Evolutionary conservation across 2,797 vertebrate species (phyloP).

Genomic region (Phoeniculus purpureus): DNA sequence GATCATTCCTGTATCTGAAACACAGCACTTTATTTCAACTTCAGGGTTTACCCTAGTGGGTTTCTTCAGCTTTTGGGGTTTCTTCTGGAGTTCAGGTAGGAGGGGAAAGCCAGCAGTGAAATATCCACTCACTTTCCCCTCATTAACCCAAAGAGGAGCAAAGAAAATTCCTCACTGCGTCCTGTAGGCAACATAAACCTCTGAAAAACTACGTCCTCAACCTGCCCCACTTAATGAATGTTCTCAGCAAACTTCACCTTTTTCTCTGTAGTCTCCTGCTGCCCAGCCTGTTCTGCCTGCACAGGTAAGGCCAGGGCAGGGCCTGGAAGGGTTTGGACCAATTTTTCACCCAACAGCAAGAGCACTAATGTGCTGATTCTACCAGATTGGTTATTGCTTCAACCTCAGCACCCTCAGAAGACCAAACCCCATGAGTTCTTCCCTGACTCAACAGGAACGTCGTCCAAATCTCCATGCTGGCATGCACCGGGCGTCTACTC

Average conservation of each 20-base stretch:
- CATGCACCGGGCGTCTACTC: accelerated
- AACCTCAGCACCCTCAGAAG: background rate
- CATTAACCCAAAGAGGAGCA: background rate
- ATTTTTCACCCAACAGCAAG: background rate
- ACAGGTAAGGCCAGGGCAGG: background rate
- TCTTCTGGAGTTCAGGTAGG: background rate
- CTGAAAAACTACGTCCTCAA: background rate
- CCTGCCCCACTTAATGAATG: accelerated
- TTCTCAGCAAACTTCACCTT: background rate
- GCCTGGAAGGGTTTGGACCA: background rate
- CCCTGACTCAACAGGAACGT: background rate
- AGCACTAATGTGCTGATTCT: background rate
- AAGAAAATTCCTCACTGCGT: background rate
- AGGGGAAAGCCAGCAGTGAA: background rate
- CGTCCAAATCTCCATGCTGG: accelerated
- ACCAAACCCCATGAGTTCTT: background rate
- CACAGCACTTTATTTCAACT: background rate
- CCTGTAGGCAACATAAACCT: background rate
- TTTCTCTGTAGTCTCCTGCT: background rate
- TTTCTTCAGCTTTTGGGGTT: background rate
- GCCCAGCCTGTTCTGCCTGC: slow-evolving; percentile 22
- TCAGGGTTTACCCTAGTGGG: background rate
- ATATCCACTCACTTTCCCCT: background rate
- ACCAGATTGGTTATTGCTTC: slow-evolving; percentile 9
- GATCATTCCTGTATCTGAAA: background rate